These are phyloP conservation scores for Psittacula echo DNA, from an alignment of 2,797 vertebrate species.

Conservation along the genomic window DNA sequence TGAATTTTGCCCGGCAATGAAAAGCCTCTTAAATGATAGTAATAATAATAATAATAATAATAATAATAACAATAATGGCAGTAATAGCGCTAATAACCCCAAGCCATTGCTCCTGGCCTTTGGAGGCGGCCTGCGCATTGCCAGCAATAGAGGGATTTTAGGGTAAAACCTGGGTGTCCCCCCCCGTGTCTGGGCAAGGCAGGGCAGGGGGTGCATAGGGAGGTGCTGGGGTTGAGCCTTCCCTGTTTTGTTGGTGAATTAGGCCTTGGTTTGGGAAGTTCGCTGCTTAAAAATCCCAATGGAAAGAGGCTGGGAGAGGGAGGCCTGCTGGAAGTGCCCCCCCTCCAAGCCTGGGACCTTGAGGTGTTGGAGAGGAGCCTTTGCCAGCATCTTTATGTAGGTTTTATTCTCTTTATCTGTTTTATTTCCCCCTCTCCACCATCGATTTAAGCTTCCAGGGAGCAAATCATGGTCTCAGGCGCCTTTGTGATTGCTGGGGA, in stretches of 20 bases:
- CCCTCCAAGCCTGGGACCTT: background rate
- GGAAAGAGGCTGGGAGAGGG: background rate
- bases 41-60: background rate
- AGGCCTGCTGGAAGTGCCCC: background rate
- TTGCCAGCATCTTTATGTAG: background rate
- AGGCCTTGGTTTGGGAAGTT: background rate
- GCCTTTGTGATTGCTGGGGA: background rate
- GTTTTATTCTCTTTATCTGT: background rate
- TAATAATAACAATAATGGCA: background rate
- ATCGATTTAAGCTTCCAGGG: background rate
- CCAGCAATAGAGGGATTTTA: background rate
- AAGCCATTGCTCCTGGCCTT: background rate
- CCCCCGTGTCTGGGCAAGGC: background rate
- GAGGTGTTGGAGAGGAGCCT: background rate
- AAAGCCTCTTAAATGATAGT: background rate
- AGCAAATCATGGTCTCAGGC: background rate
- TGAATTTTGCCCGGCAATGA: background rate
- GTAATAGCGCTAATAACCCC: background rate
- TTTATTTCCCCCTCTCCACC: background rate
- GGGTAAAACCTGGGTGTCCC: background rate
- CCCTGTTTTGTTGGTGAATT: background rate
- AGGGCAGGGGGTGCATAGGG: background rate
- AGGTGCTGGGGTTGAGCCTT: background rate
- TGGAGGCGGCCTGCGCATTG: background rate
- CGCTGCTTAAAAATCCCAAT: background rate